These are phyloP conservation scores for Pangasius mekongensis DNA, from an alignment of 2,797 vertebrate genomes.

Conservation along the genomic window DNA sequence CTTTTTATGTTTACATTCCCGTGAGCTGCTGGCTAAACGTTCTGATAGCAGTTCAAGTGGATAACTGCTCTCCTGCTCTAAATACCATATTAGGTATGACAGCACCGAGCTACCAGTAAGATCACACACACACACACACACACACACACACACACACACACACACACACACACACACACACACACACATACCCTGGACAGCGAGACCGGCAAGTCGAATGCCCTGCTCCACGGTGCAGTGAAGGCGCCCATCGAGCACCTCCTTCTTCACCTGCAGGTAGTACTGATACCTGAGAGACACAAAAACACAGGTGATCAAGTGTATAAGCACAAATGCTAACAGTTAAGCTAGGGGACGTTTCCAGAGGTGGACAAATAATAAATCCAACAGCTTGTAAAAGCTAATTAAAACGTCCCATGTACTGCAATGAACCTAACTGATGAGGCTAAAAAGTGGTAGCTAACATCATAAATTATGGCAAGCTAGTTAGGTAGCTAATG, in stretches of 20 bases:
- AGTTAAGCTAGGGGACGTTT: background rate
- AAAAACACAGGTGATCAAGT: slow-evolving; percentile 14
- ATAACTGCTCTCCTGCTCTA: slow-evolving; percentile 36
- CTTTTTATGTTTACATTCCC: slow-evolving; percentile 73
- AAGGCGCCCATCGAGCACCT: slow-evolving; percentile 88
- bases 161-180: slow-evolving; percentile 45
- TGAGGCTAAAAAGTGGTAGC: background rate
- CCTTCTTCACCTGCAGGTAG: slow-evolving; percentile 97
- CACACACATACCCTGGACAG: slow-evolving; percentile 84
- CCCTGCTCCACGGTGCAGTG: slow-evolving; percentile 87
- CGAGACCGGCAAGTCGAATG: slow-evolving; percentile 90
- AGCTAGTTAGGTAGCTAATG: background rate
- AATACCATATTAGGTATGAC: slow-evolving; percentile 51
- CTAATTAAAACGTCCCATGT: background rate
- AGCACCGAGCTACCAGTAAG: slow-evolving; percentile 14
- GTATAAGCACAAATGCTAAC: background rate
- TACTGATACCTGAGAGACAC: slow-evolving; percentile 86
- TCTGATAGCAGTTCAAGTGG: slow-evolving; percentile 38
- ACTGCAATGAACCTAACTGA: background rate
- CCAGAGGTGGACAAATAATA: background rate
- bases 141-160: slow-evolving; percentile 50
- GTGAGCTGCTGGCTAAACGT: slow-evolving; percentile 11
- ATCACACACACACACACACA: slow-evolving; percentile 46
- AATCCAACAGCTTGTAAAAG: background rate
- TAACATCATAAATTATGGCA: background rate